A percentile compares a stretch with the other conserved stretches of the same genome.
Evolutionary conservation across 2,888 invertebrate genomes (phyloP).

Genomic region (Deroplatys truncata): DNA sequence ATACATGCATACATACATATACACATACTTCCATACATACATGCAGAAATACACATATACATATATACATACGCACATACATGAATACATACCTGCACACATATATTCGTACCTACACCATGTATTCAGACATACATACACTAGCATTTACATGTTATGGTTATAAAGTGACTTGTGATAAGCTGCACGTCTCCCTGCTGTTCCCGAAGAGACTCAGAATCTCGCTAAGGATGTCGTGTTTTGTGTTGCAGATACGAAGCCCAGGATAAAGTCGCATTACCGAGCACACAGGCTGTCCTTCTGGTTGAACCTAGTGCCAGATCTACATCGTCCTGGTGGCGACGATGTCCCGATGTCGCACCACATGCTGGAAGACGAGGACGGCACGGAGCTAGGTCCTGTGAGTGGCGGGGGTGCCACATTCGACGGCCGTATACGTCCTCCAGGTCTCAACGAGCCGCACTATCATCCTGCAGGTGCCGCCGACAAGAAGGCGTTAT

Average conservation of each 20-base stretch:
- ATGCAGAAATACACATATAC: no score
- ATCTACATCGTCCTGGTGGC: constrained; percentile 81
- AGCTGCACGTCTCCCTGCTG: no score
- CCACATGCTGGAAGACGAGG: constrained; percentile 76
- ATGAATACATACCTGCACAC: no score
- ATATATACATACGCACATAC: no score
- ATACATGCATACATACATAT: no score
- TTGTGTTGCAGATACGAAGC: constrained; percentile 69
- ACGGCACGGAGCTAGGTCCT: constrained; percentile 54
- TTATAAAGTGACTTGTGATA: no score
- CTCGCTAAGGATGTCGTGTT: background rate
- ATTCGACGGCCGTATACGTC: constrained; percentile 26
- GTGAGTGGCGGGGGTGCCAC: constrained; percentile 28
- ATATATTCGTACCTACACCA: no score
- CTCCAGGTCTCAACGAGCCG: constrained; percentile 48
- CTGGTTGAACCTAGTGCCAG: constrained; percentile 93
- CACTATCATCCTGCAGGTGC: constrained; percentile 39
- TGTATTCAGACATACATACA: no score
- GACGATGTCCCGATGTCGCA: constrained; percentile 81
- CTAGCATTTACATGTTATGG: no score
- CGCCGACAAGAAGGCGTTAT: constrained; percentile 36
- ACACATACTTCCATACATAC: no score
- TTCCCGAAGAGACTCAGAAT: no score
- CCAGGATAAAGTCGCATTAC: constrained; percentile 89
- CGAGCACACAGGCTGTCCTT: constrained; percentile 89